A percentile compares a stretch with the other conserved stretches of the same genome.
Evolutionary conservation across 2,888 invertebrate genomes (phyloP).

Genomic region (Morinoia aosen): DNA sequence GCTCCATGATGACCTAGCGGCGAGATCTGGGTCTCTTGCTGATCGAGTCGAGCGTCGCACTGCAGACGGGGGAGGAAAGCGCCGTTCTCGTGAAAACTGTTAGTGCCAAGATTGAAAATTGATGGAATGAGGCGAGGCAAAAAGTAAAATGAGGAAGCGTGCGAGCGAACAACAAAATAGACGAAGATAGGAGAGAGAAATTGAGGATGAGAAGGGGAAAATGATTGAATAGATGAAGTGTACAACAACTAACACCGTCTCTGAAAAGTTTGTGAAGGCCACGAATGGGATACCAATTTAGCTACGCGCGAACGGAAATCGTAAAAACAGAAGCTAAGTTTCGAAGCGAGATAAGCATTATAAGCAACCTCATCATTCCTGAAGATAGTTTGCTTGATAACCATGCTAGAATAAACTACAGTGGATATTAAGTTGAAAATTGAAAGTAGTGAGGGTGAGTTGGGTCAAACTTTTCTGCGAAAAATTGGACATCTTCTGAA

Average conservation of each 20-base stretch:
- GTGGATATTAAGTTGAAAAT: too few relatives aligned
- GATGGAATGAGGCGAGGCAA: background rate
- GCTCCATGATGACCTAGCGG: conserved; percentile 26
- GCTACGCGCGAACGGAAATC: background rate
- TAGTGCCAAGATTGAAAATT: background rate
- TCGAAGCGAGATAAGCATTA: too few relatives aligned
- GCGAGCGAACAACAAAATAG: background rate
- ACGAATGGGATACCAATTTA: background rate
- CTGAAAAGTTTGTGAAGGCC: background rate
- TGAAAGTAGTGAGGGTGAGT: too few relatives aligned
- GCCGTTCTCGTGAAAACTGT: background rate
- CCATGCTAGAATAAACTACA: too few relatives aligned
- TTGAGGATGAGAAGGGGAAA: background rate
- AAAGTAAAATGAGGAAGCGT: background rate
- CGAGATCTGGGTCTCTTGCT: background rate
- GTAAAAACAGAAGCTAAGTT: background rate
- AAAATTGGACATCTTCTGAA: too few relatives aligned
- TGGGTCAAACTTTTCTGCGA: too few relatives aligned
- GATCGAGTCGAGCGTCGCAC: background rate
- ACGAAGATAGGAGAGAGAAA: background rate
- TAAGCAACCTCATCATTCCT: too few relatives aligned
- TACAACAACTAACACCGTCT: background rate
- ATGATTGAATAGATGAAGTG: background rate
- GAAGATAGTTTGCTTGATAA: too few relatives aligned
- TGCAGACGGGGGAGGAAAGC: background rate